Evolutionary conservation across 2,113 vertebrate genomes (phyloP).

Genomic region (Gila orcuttii): DNA sequence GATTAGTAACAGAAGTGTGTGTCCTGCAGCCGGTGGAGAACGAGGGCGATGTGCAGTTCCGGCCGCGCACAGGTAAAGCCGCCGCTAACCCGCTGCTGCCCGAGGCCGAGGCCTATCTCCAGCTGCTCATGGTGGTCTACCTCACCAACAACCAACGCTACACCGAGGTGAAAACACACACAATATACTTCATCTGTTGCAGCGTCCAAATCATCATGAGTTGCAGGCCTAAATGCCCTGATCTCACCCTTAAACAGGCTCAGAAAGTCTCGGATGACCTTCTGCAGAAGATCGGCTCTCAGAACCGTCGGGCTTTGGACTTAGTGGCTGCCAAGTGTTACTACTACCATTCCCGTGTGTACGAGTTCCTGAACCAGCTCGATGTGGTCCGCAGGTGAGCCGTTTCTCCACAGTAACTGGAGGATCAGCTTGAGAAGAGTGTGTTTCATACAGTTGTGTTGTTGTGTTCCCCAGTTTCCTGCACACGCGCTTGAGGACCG

Average conservation of each 20-base stretch:
- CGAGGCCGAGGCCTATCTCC: constrained; percentile 93
- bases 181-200: no score
- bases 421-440: not conserved
- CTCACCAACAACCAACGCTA: constrained; percentile 93
- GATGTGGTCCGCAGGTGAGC: constrained; percentile 91
- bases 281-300: constrained; percentile 93
- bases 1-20: not conserved
- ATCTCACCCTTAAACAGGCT: constrained; percentile 73
- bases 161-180: constrained; percentile 76
- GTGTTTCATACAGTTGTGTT: not conserved
- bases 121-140: constrained; percentile 91
- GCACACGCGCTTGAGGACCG: constrained; percentile 91
- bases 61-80: constrained; percentile 89
- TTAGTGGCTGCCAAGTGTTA: constrained; percentile 97
- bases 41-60: constrained; percentile 91
- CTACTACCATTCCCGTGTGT: constrained; percentile 94
- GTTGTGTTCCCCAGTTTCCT: constrained; percentile 76
- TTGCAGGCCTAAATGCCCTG: not conserved
- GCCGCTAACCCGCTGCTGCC: constrained; percentile 88
- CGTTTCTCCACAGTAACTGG: accelerated
- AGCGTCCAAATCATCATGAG: not conserved
- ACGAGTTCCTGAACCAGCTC: constrained; percentile 92
- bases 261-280: constrained; percentile 94
- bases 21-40: constrained; percentile 89
- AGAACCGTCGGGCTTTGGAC: constrained; percentile 95